These are phyloP conservation scores for Gyps fulvus DNA, from an alignment of 2,113 vertebrate species.

Conservation along the genomic window DNA sequence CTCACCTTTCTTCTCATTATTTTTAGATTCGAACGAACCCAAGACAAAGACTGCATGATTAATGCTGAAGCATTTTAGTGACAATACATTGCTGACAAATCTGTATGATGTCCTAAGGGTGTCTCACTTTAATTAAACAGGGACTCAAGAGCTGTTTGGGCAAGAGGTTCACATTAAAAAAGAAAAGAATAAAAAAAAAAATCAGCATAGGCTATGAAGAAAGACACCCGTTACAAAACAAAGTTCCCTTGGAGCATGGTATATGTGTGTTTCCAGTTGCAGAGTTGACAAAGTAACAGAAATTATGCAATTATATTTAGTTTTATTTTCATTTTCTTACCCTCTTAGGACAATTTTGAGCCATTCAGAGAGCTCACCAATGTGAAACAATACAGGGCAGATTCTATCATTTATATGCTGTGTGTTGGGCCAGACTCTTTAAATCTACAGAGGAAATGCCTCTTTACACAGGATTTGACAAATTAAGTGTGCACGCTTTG, in stretches of 20 bases:
- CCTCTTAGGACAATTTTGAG: background rate
- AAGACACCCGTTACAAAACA: background rate
- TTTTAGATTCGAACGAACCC: background rate
- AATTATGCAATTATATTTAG: background rate
- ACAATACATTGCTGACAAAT: background rate
- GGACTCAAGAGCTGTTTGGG: background rate
- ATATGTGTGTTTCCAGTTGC: background rate
- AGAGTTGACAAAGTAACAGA: background rate
- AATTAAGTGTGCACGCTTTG: background rate
- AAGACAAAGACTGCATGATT: background rate
- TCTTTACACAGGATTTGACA: background rate
- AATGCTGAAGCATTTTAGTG: background rate
- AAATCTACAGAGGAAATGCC: background rate
- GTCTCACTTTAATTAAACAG: constrained; percentile 17
- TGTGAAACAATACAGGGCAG: background rate
- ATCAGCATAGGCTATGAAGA: background rate
- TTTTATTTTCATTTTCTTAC: background rate
- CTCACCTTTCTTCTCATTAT: background rate
- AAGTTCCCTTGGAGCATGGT: background rate
- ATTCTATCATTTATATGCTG: background rate
- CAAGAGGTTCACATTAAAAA: background rate
- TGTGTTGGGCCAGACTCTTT: background rate
- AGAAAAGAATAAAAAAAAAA: background rate
- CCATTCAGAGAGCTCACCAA: background rate
- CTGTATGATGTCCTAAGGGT: background rate